Percentiles rank a stretch among this genome's conserved stretches.
These are phyloP conservation scores for Netelia inedita DNA, from an alignment of 2,888 invertebrate genomes.

Conservation along the genomic window DNA sequence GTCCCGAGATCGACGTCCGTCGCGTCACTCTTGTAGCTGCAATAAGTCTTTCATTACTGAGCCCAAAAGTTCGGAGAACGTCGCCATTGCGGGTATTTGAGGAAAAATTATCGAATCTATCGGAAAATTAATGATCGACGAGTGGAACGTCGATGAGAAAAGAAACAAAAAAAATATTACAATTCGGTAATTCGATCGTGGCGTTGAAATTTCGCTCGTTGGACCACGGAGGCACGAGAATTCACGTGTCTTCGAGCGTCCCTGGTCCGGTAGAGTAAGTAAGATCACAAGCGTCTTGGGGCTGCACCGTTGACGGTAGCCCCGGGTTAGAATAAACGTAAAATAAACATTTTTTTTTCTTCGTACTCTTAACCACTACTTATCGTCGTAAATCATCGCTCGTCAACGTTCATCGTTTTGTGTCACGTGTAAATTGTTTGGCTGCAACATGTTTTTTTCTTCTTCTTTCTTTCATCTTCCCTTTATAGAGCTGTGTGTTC, in stretches of 20 bases:
- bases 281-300: conserved; percentile 84
- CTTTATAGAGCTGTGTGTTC: not conserved
- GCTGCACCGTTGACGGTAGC: conserved; percentile 70
- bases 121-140: not conserved
- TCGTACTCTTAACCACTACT: conserved; percentile 28
- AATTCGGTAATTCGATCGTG: conserved; percentile 73
- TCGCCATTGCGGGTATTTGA: conserved; percentile 38
- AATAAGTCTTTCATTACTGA: conserved; percentile 82
- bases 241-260: conserved; percentile 77
- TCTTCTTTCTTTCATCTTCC: not conserved
- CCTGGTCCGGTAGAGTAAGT: conserved; percentile 73
- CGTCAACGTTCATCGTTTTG: conserved; percentile 16
- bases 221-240: conserved; percentile 79
- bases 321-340: conserved; percentile 81
- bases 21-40: conserved; percentile 79
- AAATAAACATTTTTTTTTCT: conserved; percentile 70
- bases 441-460: conserved; percentile 46
- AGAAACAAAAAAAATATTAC: conserved; percentile 21
- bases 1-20: conserved; percentile 70
- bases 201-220: conserved; percentile 81
- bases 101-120: not conserved
- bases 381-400: conserved; percentile 33
- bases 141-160: not conserved
- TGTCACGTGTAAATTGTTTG: conserved; percentile 54
- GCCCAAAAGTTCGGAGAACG: conserved; percentile 81